Conservation (phyloP, 2,888 invertebrate species). For the Cheilosia soror region DNA sequence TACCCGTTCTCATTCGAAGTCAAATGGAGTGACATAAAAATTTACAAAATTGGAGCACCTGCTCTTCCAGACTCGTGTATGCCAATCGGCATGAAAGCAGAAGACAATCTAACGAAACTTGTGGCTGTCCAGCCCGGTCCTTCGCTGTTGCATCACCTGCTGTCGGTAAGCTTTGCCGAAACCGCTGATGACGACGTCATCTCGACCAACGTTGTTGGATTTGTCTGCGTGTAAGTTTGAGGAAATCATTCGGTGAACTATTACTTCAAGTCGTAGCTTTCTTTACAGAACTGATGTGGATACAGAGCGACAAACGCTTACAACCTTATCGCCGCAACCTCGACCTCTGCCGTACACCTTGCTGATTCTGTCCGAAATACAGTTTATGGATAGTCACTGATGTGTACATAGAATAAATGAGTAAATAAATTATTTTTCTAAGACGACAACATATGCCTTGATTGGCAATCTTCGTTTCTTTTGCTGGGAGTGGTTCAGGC, state of each 20-base stretch:
- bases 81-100: constrained; percentile 96
- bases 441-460: not conserved
- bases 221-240: constrained; percentile 93
- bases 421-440: constrained; percentile 31
- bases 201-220: constrained; percentile 94
- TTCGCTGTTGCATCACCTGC: constrained; percentile 92
- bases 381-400: constrained; percentile 96
- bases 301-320: constrained; percentile 92
- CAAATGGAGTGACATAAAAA: constrained; percentile 93
- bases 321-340: constrained; percentile 96
- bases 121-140: constrained; percentile 91
- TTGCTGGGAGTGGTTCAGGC: too few relatives aligned
- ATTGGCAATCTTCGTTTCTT: too few relatives aligned
- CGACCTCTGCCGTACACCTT: constrained; percentile 95
- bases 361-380: constrained; percentile 94
- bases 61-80: constrained; percentile 97
- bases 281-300: constrained; percentile 93
- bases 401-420: not conserved
- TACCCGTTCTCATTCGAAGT: constrained; percentile 98
- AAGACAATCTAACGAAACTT: constrained; percentile 95
- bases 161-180: constrained; percentile 95
- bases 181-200: constrained; percentile 93
- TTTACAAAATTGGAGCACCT: constrained; percentile 97
- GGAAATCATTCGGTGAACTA: not conserved
- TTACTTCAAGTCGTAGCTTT: not conserved